Conservation (phyloP, 2,113 vertebrate genomes). For the Zootoca vivipara region DNA sequence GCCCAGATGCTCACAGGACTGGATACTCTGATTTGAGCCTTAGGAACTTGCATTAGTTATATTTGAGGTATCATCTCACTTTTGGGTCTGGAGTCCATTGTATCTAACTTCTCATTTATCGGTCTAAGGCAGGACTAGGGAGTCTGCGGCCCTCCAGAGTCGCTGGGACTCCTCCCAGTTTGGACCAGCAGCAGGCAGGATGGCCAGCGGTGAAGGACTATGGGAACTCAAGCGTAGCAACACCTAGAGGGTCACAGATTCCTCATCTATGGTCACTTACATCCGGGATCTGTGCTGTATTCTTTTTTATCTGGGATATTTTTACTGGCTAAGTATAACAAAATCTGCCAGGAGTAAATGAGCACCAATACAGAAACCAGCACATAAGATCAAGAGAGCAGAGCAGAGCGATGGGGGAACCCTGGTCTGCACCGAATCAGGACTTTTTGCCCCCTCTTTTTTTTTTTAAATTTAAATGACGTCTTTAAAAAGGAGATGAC, state of each 20-base stretch:
- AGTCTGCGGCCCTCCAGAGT: too few relatives aligned
- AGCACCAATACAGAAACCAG: constrained; percentile 81
- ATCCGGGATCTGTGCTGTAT: constrained; percentile 77
- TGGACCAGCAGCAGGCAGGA: too few relatives aligned
- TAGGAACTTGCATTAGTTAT: constrained; percentile 76
- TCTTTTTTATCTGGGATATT: constrained; percentile 61
- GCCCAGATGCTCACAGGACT: constrained; percentile 68
- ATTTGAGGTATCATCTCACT: constrained; percentile 82
- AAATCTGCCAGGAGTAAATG: constrained; percentile 75
- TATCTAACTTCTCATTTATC: constrained; percentile 75
- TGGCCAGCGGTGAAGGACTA: too few relatives aligned
- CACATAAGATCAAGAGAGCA: constrained; percentile 77
- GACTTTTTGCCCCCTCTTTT: constrained; percentile 55
- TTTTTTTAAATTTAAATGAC: constrained; percentile 11
- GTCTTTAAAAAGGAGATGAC: constrained; percentile 59
- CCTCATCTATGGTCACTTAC: constrained; percentile 60
- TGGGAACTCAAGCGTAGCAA: too few relatives aligned
- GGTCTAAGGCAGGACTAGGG: constrained; percentile 32
- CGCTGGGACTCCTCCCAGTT: too few relatives aligned
- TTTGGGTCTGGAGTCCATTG: constrained; percentile 61
- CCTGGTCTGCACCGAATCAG: constrained; percentile 70
- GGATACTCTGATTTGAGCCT: constrained; percentile 72
- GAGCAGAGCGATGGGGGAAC: constrained; percentile 71
- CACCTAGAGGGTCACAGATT: too few relatives aligned
- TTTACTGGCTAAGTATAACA: constrained; percentile 52